Evolutionary conservation across 1,140 invertebrate species (phyloP), one percentile per base, ranked within the genome.

Genomic region (Drosophila nebulosa): DNA sequence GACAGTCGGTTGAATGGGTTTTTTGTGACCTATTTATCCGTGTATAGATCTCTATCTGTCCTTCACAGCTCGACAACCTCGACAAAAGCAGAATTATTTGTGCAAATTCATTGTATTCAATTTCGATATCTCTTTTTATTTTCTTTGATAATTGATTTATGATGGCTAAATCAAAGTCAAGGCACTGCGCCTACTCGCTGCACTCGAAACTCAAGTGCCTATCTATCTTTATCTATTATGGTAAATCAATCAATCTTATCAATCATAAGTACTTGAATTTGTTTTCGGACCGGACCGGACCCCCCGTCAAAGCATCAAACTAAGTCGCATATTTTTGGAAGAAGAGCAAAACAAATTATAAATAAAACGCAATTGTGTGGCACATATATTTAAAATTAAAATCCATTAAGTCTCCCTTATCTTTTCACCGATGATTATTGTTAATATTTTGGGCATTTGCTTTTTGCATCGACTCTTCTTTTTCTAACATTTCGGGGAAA

Each of bases 91-190:
- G 22, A 12, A 22, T 22, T 22, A n/a, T 65, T 70, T 65, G 61
- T 70, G 66, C 70, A 73, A 73, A n/a, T 39, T 73, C 70, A 69
- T 35, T 12, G 9, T 1, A 10, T 35, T 35, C 9, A 35, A n/a
- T n/a, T n/a, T n/a, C n/a, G n/a, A n/a, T n/a, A n/a, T n/a, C n/a
- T n/a, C n/a, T n/a, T n/a, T n/a, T n/a, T 36, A 4, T 46, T 21
- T 21, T 10, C 7, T 46, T 46, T 18, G 7, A 21, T 71, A 62
- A 67, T 71, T 67, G 52, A 67, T 62, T 67, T 62, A 51, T 32
- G 27, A 56, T 42, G 39, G 36, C 16, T 9, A 56, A 64, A 52
- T 32, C 18, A 26, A 65, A 65, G 24, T 62, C 64, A 67, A 69
- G 61, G 53, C 42, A 26, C 7, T 2, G 14, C 14, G 14, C 14